phyloP scores from a whole-genome alignment of 2,888 invertebrate genomes.

The Synergus umbraculus region DNA sequence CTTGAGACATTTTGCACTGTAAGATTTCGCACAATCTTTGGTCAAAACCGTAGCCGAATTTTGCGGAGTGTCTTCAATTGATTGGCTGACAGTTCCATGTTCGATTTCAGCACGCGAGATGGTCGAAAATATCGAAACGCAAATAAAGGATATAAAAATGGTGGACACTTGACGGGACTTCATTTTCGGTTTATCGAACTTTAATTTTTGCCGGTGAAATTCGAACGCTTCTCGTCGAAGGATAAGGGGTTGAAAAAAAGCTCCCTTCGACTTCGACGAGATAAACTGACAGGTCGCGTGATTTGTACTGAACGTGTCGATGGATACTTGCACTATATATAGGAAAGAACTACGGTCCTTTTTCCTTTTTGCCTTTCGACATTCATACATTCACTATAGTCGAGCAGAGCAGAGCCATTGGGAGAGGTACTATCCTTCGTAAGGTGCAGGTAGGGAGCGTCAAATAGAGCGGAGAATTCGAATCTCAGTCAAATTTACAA shows the following conservation, averaged over 20 bases:
- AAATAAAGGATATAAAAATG: conserved; percentile 43
- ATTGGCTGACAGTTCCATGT: conserved; percentile 64
- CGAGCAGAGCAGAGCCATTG: conserved; percentile 56
- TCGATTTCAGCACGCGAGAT: conserved; percentile 66
- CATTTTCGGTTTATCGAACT: not conserved
- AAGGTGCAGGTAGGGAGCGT: conserved; percentile 69
- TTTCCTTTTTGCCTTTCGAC: conserved; percentile 74
- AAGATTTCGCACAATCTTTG: conserved; percentile 80
- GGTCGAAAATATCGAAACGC: conserved; percentile 62
- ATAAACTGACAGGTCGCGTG: conserved; percentile 46
- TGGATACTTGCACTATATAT: conserved; percentile 75
- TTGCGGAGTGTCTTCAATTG: conserved; percentile 66
- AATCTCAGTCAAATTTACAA: conserved; percentile 75
- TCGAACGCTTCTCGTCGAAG: not conserved
- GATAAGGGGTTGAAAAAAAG: conserved; percentile 5
- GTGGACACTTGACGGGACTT: conserved; percentile 15
- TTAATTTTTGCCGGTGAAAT: not conserved
- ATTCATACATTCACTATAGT: conserved; percentile 72
- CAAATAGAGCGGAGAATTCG: conserved; percentile 77
- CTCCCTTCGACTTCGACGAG: not conserved
- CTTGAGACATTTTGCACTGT: conserved; percentile 88
- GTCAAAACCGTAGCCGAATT: conserved; percentile 63
- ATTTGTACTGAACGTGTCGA: conserved; percentile 69
- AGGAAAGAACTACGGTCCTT: conserved; percentile 68
- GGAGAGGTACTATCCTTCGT: conserved; percentile 56